Percentiles rank a stretch among this genome's conserved stretches.
Evolutionary conservation across 2,113 vertebrate genomes (phyloP).

Genomic region (Ptyas mucosa): DNA sequence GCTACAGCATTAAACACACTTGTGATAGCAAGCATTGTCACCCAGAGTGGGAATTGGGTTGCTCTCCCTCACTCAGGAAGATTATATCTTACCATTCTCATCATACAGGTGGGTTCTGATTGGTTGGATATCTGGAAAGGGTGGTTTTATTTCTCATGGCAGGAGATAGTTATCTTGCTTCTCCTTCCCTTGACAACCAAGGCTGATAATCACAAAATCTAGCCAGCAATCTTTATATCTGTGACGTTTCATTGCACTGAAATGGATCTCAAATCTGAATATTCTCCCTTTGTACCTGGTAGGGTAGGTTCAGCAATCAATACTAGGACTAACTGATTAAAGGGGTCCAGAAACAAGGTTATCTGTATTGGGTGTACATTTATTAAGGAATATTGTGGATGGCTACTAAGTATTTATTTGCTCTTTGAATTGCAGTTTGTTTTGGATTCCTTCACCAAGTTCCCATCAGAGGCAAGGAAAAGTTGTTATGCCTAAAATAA

Average conservation of each 20-base stretch:
- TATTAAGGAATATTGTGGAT: not conserved
- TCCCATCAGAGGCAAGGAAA: not conserved
- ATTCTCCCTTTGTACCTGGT: not conserved
- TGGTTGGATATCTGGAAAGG: not conserved
- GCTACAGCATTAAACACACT: not conserved
- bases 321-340: not conserved
- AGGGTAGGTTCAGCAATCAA: not conserved
- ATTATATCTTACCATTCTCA: not conserved
- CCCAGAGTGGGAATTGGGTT: not conserved
- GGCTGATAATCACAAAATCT: not conserved
- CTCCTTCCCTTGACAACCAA: not conserved
- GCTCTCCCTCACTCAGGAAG: not conserved
- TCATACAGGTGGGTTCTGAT: not conserved
- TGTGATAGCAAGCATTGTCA: not conserved
- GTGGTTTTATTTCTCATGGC: not conserved
- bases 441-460: not conserved
- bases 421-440: not conserved
- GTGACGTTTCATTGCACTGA: not conserved
- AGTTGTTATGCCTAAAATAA: not conserved
- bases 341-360: not conserved
- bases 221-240: not conserved
- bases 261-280: not conserved
- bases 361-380: not conserved
- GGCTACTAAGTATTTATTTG: not conserved
- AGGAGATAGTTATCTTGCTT: not conserved